A percentile compares a stretch with the other conserved stretches of the same genome.
Evolutionary conservation across 53 echinoderm and acorn worm genomes (phyloP).

Genomic region (Pentamera pediparva): DNA sequence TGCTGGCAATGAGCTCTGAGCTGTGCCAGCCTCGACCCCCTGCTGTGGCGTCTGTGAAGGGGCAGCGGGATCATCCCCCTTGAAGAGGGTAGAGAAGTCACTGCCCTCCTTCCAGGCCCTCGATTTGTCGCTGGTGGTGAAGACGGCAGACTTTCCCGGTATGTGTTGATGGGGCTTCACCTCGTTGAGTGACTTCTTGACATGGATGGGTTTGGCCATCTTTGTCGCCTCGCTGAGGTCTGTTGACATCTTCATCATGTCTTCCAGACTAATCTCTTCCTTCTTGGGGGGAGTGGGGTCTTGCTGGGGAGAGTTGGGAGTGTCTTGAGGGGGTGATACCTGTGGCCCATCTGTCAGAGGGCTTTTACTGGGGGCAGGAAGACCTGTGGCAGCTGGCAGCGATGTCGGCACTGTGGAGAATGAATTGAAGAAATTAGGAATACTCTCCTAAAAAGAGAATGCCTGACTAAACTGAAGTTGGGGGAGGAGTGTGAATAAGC

Average conservation of each 20-base stretch:
- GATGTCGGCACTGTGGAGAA: too few species aligned
- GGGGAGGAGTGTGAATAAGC: too few species aligned
- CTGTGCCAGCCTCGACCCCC: too few species aligned
- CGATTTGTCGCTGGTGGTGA: slow-evolving; percentile 29
- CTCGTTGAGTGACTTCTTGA: slow-evolving; percentile 50
- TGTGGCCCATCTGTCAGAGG: too few species aligned
- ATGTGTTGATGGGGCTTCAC: slow-evolving; percentile 22
- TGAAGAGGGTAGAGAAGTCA: slow-evolving; percentile 59
- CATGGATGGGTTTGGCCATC: slow-evolving; percentile 40
- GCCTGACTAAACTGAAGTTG: too few species aligned
- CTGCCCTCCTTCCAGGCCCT: slow-evolving; percentile 46
- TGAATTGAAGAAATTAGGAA: too few species aligned
- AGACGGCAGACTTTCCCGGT: neutral
- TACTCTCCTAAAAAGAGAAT: too few species aligned
- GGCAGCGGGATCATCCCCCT: slow-evolving; percentile 7
- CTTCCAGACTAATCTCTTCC: slow-evolving; percentile 49
- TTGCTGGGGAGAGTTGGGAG: too few species aligned
- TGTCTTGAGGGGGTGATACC: too few species aligned
- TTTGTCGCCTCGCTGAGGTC: slow-evolving; percentile 55
- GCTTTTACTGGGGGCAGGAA: too few species aligned
- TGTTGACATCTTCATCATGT: slow-evolving; percentile 76
- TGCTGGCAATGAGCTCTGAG: too few species aligned
- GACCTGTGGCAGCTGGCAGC: too few species aligned
- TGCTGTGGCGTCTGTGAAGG: neutral
- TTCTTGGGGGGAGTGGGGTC: neutral